Base-by-base conservation (phyloP, 2,888 invertebrate species). In the Biston betularia region DNA sequence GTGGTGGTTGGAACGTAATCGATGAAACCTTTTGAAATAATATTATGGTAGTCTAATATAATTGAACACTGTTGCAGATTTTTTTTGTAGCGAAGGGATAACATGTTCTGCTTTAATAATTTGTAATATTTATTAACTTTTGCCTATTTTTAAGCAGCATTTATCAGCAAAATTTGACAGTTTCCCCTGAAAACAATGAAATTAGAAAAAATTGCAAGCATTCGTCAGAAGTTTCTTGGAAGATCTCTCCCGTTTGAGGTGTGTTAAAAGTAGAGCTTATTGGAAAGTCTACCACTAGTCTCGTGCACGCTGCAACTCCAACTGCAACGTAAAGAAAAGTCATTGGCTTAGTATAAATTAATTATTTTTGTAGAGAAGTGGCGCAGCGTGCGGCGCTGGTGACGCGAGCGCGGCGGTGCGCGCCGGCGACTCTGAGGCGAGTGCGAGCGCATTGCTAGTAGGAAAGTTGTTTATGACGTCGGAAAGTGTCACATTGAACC, bases 401-500 rank as follows among this genome's bases (percentile, higher is more conserved):
- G 66, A 55, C 53, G 69, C 35, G 34, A 50, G 50, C 63, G 15
- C 57, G 40, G 61, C 48, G 69, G 63, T 44, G 70, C 75, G 74
- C 71, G 65, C 33, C 63, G 15, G 70, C 24, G 24, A 3, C 24
- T 24, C 1, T 69, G 65, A 54, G 50, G 69, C 52, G 15, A 82
- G 84, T 73, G 78, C 79, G 77, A 84, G 88, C 89, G 90, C 92
- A 93, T 93, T 91, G 90, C 93, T 91, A 88, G 86, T 92, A 93
- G 92, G 93, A 93, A 93, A 93, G 93, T 93, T 92, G 91, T 89
- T 90, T 89, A 89, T 92, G 92, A 92, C 90, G 91, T 90, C 85
- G 85, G 85, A 89, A 94, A 94, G 94, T 94, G 92, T 94, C 92
- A 93, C 94, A 85, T 89, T 93, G 94, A 94, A 93, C 94, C 87